Evolutionary conservation across 1,140 invertebrate genomes (phyloP).

Genomic region (Drosophila kanapiae): DNA sequence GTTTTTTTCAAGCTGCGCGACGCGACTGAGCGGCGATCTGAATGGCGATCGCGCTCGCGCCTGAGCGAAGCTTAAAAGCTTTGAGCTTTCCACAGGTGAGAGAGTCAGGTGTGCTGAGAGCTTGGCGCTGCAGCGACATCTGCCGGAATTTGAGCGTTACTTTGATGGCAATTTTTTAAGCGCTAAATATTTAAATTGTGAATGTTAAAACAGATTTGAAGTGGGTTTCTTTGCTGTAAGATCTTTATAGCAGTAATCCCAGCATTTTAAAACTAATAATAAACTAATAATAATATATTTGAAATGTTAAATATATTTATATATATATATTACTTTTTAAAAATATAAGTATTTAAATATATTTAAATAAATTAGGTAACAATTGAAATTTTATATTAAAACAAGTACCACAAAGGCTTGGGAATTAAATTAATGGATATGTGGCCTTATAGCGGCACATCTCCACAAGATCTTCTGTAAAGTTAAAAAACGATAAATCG

Average conservation of each 20-base stretch:
- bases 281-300: no score
- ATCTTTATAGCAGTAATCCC: neutral
- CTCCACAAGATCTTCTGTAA: no score
- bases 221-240: neutral
- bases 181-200: neutral
- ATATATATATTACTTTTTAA: no score
- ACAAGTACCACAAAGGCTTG: no score
- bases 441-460: no score
- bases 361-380: no score
- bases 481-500: no score
- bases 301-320: no score
- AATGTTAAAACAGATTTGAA: neutral
- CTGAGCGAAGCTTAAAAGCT: constrained; percentile 30
- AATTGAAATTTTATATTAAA: no score
- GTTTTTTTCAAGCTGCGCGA: constrained; percentile 67
- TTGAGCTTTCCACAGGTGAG: constrained; percentile 36
- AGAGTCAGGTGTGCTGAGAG: constrained; percentile 3
- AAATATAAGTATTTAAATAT: no score
- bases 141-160: neutral
- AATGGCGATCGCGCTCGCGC: constrained; percentile 12
- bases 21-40: constrained; percentile 55
- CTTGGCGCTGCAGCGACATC: neutral
- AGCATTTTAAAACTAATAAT: no score
- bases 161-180: neutral
- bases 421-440: no score